These are phyloP conservation scores for Probosciger aterrimus DNA, from an alignment of 2,113 vertebrate species.

Conservation along the genomic window DNA sequence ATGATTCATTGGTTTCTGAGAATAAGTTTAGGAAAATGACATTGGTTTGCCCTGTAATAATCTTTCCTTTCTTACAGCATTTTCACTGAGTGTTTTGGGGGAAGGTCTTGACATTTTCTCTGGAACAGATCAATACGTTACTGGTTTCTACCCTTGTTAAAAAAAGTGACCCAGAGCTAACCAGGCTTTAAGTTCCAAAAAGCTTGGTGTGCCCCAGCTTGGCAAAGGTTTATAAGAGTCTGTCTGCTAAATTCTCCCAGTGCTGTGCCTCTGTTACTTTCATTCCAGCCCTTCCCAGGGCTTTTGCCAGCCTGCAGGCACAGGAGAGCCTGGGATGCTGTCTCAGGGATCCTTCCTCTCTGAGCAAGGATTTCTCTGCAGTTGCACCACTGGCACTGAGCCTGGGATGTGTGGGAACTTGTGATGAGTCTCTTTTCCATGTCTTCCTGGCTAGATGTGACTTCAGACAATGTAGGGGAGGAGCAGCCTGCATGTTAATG, in stretches of 20 bases:
- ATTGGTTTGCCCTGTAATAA: neutral
- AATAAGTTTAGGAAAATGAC: neutral
- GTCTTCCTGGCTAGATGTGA: neutral
- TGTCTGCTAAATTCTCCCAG: neutral
- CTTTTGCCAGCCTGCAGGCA: rapidly evolving
- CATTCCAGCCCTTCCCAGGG: neutral
- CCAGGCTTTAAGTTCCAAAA: neutral
- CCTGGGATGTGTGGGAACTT: neutral
- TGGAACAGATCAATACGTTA: neutral
- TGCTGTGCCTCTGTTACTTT: neutral
- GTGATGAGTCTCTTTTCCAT: neutral
- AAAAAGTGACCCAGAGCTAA: neutral
- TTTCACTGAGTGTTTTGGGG: neutral
- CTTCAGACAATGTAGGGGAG: neutral
- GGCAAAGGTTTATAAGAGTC: neutral
- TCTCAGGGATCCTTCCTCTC: neutral
- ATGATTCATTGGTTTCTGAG: neutral
- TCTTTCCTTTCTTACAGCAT: neutral
- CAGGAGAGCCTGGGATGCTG: neutral
- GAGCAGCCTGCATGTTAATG: neutral
- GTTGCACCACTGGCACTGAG: neutral
- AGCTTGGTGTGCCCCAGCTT: neutral
- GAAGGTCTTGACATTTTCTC: neutral
- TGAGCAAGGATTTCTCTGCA: neutral
- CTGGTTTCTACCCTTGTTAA: neutral